These are phyloP conservation scores for Alces alces DNA, from an alignment of 2,113 vertebrate genomes.

Conservation along the genomic window DNA sequence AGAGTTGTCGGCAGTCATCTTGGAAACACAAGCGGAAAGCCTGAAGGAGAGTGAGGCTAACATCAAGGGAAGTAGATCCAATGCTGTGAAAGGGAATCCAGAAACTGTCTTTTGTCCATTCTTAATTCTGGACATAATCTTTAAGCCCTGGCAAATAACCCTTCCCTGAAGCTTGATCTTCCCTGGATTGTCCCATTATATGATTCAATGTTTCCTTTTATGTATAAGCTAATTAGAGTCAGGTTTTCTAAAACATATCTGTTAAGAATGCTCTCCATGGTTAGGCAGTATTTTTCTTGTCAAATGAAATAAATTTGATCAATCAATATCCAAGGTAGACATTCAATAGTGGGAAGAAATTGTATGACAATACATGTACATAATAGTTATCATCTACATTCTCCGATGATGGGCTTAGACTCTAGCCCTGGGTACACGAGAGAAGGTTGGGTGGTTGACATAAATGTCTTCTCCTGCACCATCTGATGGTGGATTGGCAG, in stretches of 20 bases:
- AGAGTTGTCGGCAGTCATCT: not conserved
- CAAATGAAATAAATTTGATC: not conserved
- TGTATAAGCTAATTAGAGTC: not conserved
- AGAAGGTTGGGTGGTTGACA: slow-evolving; percentile 57
- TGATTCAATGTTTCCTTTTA: not conserved
- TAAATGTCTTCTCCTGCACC: slow-evolving; percentile 62
- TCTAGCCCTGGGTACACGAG: slow-evolving; percentile 29
- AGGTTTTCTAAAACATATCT: not conserved
- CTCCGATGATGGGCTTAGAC: not conserved
- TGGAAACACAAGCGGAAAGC: not conserved
- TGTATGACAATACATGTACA: not conserved
- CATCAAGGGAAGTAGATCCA: not conserved
- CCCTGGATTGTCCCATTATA: not conserved
- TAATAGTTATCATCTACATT: not conserved
- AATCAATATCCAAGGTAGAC: not conserved
- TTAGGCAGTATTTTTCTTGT: not conserved
- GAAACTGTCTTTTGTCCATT: not conserved
- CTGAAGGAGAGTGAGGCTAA: not conserved
- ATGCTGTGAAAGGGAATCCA: not conserved
- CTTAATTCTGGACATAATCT: not conserved
- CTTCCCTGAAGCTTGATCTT: not conserved
- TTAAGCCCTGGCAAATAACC: not conserved
- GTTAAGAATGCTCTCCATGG: not conserved
- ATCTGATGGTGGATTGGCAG: not conserved
- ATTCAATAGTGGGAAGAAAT: not conserved